Percentiles rank a stretch among this genome's conserved stretches.
Conservation (phyloP, 2,113 vertebrate genomes). For the Gopherus flavomarginatus region DNA sequence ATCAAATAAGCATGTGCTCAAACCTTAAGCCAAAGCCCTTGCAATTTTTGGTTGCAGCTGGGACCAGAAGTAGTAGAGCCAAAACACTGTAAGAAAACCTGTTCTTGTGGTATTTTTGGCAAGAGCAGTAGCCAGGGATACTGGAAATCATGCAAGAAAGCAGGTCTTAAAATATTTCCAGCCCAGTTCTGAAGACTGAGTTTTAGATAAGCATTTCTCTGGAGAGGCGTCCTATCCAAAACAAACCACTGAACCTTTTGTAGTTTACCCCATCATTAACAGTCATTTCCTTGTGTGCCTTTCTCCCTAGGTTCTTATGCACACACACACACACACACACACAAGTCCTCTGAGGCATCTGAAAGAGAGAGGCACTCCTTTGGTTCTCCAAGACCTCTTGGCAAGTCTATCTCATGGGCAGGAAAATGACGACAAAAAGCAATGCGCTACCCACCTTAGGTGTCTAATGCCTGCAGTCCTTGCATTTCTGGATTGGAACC, state of each 20-base stretch:
- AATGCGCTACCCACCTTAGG: fast-evolving
- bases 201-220: conserved; percentile 48
- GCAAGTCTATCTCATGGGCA: not conserved
- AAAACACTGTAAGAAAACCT: conserved; percentile 35
- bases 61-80: conserved; percentile 27
- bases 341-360: not conserved
- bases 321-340: not conserved
- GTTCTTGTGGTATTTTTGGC: conserved; percentile 43
- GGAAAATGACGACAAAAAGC: not conserved
- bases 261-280: not conserved
- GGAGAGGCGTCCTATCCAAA: conserved; percentile 35
- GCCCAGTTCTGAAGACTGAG: conserved; percentile 3
- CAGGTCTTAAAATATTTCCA: conserved; percentile 34
- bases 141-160: conserved; percentile 37
- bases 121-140: not conserved
- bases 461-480: not conserved
- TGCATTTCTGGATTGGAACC: not conserved
- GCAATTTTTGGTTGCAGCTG: conserved; percentile 9
- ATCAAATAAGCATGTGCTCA: not conserved
- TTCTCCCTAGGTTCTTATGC: not conserved
- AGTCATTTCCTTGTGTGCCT: not conserved
- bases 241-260: conserved; percentile 22
- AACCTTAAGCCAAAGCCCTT: conserved; percentile 3
- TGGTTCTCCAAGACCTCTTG: not conserved
- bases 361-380: not conserved